Conservation (phyloP, 2,888 invertebrate genomes). For the Cordilura impudica region DNA sequence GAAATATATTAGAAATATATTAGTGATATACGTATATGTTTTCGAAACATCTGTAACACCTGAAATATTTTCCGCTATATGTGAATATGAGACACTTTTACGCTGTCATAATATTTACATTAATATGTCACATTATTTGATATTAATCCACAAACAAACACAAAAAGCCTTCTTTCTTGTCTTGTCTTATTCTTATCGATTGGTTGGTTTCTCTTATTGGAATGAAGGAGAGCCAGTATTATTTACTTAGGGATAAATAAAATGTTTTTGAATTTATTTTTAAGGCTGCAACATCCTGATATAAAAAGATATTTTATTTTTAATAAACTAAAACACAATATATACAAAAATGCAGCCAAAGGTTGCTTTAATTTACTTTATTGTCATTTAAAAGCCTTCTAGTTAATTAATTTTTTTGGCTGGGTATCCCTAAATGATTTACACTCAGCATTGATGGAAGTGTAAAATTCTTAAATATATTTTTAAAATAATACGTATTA, state of each 20-base stretch:
- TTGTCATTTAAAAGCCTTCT: too few species aligned
- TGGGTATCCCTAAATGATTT: too few species aligned
- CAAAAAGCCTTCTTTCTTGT: neutral
- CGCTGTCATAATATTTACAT: slow-evolving; percentile 46
- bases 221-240: neutral
- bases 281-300: neutral
- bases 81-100: slow-evolving; percentile 44
- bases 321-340: too few species aligned
- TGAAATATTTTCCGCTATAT: slow-evolving; percentile 13
- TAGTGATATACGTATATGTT: neutral
- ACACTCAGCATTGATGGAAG: too few species aligned
- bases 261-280: neutral
- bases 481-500: too few species aligned
- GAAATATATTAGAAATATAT: neutral
- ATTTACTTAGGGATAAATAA: slow-evolving; percentile 16
- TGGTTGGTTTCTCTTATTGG: neutral
- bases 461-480: too few species aligned
- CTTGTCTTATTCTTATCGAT: neutral
- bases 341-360: too few species aligned
- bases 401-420: too few species aligned
- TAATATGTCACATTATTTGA: slow-evolving; percentile 51
- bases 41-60: neutral
- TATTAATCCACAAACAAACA: slow-evolving; percentile 16
- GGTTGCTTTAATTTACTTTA: too few species aligned
- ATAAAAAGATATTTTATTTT: slow-evolving; percentile 5